Conservation (phyloP, 2,797 vertebrate genomes). For the Halcyon smyrnensis region DNA sequence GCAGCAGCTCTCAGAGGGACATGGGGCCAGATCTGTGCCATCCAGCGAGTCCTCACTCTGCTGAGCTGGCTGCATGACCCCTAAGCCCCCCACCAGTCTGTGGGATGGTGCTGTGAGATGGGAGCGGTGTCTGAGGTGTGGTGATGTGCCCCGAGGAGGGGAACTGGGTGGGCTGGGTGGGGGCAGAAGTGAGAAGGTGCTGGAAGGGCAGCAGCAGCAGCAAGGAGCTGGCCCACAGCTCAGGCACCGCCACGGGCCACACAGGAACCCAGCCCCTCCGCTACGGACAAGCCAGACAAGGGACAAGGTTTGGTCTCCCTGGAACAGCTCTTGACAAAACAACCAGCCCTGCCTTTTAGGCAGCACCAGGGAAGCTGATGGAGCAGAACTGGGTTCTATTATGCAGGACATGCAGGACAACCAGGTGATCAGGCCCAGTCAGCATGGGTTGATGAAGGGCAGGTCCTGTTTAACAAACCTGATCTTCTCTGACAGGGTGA, state of each 20-base stretch:
- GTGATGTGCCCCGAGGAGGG: neutral
- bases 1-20: neutral
- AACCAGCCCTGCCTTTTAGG: neutral
- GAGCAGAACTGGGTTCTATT: too few relatives aligned
- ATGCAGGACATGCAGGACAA: too few relatives aligned
- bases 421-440: too few relatives aligned
- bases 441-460: too few relatives aligned
- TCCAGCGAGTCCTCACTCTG: neutral
- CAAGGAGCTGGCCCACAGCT: neutral
- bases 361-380: neutral
- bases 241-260: accelerated
- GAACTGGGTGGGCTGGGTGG: neutral
- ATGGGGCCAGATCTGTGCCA: accelerated
- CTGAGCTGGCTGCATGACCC: neutral
- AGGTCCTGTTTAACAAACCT: too few relatives aligned
- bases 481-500: too few relatives aligned
- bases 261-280: neutral
- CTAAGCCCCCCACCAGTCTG: accelerated
- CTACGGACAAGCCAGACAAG: neutral
- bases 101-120: neutral
- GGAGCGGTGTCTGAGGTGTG: neutral
- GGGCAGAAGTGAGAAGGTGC: neutral
- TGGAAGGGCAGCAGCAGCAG: neutral
- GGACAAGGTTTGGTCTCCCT: neutral
- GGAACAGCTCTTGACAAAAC: neutral